These are phyloP conservation scores for Xiphorhynchus erythropygius DNA, from an alignment of 2,797 vertebrate species.

Conservation along the genomic window DNA sequence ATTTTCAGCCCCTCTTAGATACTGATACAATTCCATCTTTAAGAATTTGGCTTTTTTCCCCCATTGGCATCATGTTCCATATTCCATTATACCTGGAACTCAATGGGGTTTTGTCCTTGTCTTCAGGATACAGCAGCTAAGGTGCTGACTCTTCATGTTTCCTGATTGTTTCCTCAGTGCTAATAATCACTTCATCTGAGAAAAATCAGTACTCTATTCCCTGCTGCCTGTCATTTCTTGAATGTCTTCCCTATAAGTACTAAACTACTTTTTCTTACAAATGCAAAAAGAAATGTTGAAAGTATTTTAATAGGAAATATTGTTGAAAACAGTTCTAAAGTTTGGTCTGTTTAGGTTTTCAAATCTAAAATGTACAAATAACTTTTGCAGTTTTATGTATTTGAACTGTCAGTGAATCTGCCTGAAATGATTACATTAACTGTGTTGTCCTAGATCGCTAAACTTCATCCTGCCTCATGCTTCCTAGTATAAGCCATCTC, in stretches of 20 bases:
- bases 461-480: neutral
- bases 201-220: neutral
- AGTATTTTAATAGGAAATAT: neutral
- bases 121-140: neutral
- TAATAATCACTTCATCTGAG: conserved; percentile 32
- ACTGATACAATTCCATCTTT: neutral
- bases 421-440: neutral
- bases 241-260: neutral
- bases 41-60: neutral
- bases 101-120: conserved; percentile 6
- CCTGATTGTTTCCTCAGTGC: neutral
- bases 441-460: neutral
- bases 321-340: neutral
- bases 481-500: neutral
- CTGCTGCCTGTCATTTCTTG: neutral
- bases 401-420: neutral
- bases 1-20: neutral
- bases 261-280: neutral
- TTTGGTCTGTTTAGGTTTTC: neutral
- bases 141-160: conserved; percentile 35
- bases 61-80: neutral
- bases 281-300: neutral
- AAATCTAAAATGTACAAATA: neutral
- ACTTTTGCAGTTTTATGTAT: neutral
- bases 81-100: conserved; percentile 16